Evolutionary conservation across 2,797 vertebrate genomes (phyloP), one percentile per base, ranked within the genome.

Genomic region (Tokudaia tokunoshimensis): DNA sequence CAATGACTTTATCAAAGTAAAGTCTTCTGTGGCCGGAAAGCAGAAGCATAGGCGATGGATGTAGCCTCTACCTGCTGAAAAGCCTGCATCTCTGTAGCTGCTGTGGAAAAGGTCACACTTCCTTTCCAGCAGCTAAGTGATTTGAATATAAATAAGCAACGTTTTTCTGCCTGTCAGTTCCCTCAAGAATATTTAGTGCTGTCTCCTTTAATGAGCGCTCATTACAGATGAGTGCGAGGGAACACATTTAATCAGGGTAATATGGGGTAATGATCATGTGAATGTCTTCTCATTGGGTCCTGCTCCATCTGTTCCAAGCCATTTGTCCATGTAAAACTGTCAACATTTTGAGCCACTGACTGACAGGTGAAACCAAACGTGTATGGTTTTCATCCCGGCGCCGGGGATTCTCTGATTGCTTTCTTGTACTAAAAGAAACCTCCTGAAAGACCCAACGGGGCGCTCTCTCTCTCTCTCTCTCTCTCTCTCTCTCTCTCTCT

Each of bases 241-340:
- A 70, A 34, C 65, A 34, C 94, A 47, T 94, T 97, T 97, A 94
- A 98, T 97, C 94, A 89, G 95, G 96, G 20, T 70, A 96, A 96
- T 63, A 41, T 1, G 50, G 61, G 55, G 93, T 95, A 95, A 88
- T 90, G 89, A 95, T 61, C 89, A 93, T 97, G 96, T 90, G 96
- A 96, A 95, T 57, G 37, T 96, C 96, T 87, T 90, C 0, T 61
- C 11, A 0, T 67, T n/a, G 55, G 96, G 88, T 93, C 88, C 94
- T 72, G 41, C 80, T 83, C 75, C 90, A 83, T 93, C 91, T 96
- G 96, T 97, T 96, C 95, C 26, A 8, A 97, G 81, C n/a, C 41
- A 95, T 96, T 98, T 92, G 94, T 84, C 72, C n/a, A 7, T 83
- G 74, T 55, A 63, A 65, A 89, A 79, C 34, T 93, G 96, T 76